phyloP scores from a whole-genome alignment of 2,797 vertebrate species.

The Spheniscus humboldti region DNA sequence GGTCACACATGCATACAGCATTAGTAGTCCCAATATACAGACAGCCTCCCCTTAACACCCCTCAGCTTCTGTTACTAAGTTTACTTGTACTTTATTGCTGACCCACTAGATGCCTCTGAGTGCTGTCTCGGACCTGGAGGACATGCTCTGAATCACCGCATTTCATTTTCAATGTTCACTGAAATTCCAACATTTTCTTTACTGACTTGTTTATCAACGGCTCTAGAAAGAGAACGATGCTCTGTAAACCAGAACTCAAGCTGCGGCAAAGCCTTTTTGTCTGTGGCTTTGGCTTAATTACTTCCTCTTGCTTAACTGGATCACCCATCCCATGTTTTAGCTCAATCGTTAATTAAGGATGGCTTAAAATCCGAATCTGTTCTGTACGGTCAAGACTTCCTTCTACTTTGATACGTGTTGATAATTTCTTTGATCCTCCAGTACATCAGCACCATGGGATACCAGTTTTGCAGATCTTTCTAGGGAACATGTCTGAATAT shows the following conservation, averaged over 20 bases:
- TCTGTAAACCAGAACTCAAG: not conserved
- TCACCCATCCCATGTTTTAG: not conserved
- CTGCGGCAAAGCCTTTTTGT: not conserved
- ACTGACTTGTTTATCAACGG: not conserved
- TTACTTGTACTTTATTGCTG: not conserved
- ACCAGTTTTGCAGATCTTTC: not conserved
- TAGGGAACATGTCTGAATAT: not conserved
- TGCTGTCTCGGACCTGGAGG: not conserved
- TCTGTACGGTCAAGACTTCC: not conserved
- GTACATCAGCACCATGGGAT: not conserved
- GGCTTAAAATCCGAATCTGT: not conserved
- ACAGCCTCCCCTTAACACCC: too few species aligned
- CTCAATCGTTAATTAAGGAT: not conserved
- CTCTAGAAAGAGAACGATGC: not conserved
- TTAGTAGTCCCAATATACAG: not conserved
- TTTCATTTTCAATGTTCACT: not conserved
- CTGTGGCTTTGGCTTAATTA: not conserved
- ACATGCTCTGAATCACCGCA: not conserved
- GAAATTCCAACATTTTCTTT: not conserved
- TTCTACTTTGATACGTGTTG: not conserved
- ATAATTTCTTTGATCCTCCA: slow-evolving; percentile 16
- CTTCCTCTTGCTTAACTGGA: not conserved
- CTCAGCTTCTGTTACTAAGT: not conserved
- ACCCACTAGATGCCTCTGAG: not conserved
- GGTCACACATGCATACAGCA: not conserved